Evolutionary conservation across 2,888 invertebrate species (phyloP), one percentile per base, ranked within the genome.

Genomic region (Toxonevra muliebris): DNA sequence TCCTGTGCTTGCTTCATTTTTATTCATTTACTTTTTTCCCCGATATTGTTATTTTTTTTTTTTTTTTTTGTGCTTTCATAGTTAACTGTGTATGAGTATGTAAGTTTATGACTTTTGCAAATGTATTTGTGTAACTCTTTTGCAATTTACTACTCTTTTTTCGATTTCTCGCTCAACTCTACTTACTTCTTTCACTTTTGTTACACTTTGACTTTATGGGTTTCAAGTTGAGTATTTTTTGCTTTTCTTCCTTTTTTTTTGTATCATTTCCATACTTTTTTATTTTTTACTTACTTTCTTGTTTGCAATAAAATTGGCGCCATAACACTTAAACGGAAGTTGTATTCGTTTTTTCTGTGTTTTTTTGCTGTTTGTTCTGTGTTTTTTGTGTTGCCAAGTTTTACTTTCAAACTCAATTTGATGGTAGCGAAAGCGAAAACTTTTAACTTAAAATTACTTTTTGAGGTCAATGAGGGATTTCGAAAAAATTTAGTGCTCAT

Each of bases 181-280:
- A 15, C 53, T 10, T 52, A 9, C 1, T 17, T 17, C 17, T 11
- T 53, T 53, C 19, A 53, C 19, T 68, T 68, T 54, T 63, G 62
- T 53, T 59, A 63, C 63, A 68, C 43, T 68, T 65, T 65, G 53
- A 48, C 61, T 67, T 68, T 68, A 68, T 68, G 64, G 48, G 45
- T 60, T 68, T 60, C 59, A 42, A 68, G 42, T 62, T 42, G 13
- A 30, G 8, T 48, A 63, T 40, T 41, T 55, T 54, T 55, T 66
- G 45, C 59, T 53, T 43, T 9, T 20, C n/a, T 13, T 43, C 53
- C 53, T 40, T n/a, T n/a, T n/a, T n/a, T 30, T 30, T 30, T 30
- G 30, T 30, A 30, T 30, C 30, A 7, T 30, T 30, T 30, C 7
- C 7, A 30, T 30, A 30, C 17, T 19, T 60, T 53, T 52, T 10